A percentile compares a stretch with the other conserved stretches of the same genome.
Conservation (phyloP, 2,797 vertebrate genomes). For the Hippoglossus hippoglossus region DNA sequence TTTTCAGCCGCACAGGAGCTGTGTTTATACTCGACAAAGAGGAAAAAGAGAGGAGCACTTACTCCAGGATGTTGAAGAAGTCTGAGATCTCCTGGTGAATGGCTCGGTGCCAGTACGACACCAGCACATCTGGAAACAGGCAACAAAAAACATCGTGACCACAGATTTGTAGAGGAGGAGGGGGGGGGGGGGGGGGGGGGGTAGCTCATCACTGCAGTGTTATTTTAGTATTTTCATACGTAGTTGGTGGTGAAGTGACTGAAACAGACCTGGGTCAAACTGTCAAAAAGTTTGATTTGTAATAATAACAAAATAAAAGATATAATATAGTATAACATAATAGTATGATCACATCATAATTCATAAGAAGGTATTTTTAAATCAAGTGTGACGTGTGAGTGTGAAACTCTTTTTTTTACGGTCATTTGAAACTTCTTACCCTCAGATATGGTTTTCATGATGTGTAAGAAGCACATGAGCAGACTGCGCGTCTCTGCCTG, state of each 20-base stretch:
- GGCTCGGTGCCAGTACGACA: constrained; percentile 97
- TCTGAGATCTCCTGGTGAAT: constrained; percentile 95
- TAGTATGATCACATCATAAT: too few species aligned
- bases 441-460: constrained; percentile 98
- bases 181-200: too few species aligned
- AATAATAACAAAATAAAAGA: too few species aligned
- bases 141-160: constrained; percentile 10
- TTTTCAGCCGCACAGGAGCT: constrained; percentile 16
- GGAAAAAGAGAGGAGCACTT: constrained; percentile 78
- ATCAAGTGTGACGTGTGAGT: neutral
- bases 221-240: too few species aligned
- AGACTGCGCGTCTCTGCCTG: constrained; percentile 97
- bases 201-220: too few species aligned
- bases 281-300: too few species aligned
- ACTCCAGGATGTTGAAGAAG: constrained; percentile 99
- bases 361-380: too few species aligned
- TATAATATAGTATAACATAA: too few species aligned
- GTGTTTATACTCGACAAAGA: constrained; percentile 3
- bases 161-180: too few species aligned
- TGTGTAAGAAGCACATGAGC: constrained; percentile 98
- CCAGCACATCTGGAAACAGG: constrained; percentile 89
- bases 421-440: constrained; percentile 78
- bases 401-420: neutral
- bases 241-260: too few species aligned
- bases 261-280: too few species aligned